Percentiles rank a stretch among this genome's conserved stretches.
Evolutionary conservation across 2,113 vertebrate genomes (phyloP).

Genomic region (Clarias batrachus): DNA sequence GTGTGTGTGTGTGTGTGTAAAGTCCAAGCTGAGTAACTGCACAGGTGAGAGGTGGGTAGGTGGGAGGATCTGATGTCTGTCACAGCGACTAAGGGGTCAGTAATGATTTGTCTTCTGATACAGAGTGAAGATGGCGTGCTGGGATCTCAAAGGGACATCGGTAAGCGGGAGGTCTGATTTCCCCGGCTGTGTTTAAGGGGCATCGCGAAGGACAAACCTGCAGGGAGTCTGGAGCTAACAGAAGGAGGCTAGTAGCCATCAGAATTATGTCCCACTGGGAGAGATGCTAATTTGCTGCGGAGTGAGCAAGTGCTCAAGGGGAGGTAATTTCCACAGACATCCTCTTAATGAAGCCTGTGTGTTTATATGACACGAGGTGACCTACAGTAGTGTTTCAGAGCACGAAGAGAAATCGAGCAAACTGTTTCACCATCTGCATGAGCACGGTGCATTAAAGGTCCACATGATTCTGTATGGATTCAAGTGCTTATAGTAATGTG

Average conservation of each 20-base stretch:
- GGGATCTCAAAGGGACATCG: neutral
- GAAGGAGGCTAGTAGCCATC: neutral
- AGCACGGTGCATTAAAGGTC: neutral
- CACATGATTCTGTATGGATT: neutral
- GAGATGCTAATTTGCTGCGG: constrained; percentile 15
- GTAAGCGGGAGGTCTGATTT: neutral
- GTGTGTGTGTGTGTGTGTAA: neutral
- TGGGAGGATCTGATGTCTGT: neutral
- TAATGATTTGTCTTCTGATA: neutral
- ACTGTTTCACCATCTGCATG: neutral
- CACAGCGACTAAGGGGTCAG: neutral
- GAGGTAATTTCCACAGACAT: constrained; percentile 4
- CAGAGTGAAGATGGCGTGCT: neutral
- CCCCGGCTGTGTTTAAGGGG: neutral
- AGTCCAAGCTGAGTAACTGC: neutral
- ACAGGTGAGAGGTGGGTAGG: neutral
- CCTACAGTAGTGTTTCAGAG: neutral
- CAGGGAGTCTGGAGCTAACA: neutral
- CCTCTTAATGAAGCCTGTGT: neutral
- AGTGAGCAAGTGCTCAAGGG: constrained; percentile 4
- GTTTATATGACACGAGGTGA: neutral
- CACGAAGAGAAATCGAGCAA: neutral
- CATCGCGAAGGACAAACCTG: constrained; percentile 14
- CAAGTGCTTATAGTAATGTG: neutral
- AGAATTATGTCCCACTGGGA: neutral